Evolutionary conservation across 1,140 invertebrate species (phyloP).

Genomic region (Tetragonula clypearis): DNA sequence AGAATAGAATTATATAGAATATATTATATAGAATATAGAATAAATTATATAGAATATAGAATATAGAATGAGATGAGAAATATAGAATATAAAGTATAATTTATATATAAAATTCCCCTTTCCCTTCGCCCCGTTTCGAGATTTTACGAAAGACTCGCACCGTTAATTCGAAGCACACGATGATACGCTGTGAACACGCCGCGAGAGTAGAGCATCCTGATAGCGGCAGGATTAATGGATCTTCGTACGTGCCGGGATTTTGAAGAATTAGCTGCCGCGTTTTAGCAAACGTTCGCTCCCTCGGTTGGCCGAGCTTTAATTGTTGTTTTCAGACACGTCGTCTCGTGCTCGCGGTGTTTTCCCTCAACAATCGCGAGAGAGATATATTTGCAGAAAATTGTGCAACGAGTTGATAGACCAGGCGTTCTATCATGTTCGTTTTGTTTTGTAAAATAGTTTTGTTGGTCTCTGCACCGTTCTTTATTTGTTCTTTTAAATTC

Average conservation of each 20-base stretch:
- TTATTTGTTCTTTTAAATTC: too few species aligned
- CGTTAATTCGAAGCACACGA: conserved; percentile 22
- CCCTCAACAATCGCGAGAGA: background rate
- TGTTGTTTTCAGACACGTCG: background rate
- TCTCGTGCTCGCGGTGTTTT: background rate
- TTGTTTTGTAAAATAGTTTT: too few species aligned
- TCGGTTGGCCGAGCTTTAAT: background rate
- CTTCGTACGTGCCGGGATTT: background rate
- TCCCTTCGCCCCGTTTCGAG: conserved; percentile 12
- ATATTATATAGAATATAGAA: too few species aligned
- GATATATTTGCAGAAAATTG: background rate
- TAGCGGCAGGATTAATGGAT: conserved; percentile 2
- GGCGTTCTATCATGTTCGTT: too few species aligned
- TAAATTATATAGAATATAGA: too few species aligned
- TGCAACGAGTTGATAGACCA: too few species aligned
- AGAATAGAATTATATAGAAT: too few species aligned
- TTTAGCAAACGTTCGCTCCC: background rate
- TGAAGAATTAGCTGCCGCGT: background rate
- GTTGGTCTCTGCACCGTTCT: too few species aligned
- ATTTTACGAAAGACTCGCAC: conserved; percentile 7
- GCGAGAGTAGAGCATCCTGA: background rate
- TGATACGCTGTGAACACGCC: background rate
- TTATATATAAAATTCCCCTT: too few species aligned
- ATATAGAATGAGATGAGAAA: too few species aligned
- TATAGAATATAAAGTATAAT: too few species aligned